Conservation (phyloP, 2,797 vertebrate species). For the Coranthus polyacanthus region DNA sequence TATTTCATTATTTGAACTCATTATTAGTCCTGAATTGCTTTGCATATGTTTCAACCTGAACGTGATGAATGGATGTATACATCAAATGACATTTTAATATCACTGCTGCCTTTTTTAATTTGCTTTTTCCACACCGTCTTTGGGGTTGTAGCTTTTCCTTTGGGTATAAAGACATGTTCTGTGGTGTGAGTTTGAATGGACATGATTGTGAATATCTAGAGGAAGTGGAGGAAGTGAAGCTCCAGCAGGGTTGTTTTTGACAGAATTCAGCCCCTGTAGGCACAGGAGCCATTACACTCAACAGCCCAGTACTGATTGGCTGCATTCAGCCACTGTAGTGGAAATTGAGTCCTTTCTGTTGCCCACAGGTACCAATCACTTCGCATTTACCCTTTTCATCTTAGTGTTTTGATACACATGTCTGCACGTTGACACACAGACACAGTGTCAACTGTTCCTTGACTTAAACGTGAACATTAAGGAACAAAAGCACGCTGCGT, state of each 20-base stretch:
- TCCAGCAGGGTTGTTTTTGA: slow-evolving; percentile 65
- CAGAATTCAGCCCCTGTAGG: slow-evolving; percentile 72
- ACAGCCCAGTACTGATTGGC: slow-evolving; percentile 82
- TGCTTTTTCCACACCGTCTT: no score
- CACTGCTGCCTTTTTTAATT: no score
- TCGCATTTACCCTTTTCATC: slow-evolving; percentile 77
- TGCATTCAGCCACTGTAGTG: slow-evolving; percentile 82
- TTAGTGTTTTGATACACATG: slow-evolving; percentile 55
- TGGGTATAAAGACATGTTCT: slow-evolving; percentile 12
- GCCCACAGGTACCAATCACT: slow-evolving; percentile 85
- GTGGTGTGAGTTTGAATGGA: slow-evolving; percentile 25
- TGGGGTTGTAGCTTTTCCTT: no score
- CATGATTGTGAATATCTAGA: slow-evolving; percentile 52
- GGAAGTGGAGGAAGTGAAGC: slow-evolving; percentile 57
- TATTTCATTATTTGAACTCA: no score
- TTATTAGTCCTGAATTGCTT: no score
- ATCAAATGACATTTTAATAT: no score
- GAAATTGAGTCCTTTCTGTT: slow-evolving; percentile 83
- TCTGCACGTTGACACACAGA: slow-evolving; percentile 38
- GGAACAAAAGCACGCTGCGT: neutral
- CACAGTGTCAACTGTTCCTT: slow-evolving; percentile 32
- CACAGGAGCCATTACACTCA: slow-evolving; percentile 79
- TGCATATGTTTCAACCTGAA: no score
- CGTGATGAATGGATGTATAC: no score
- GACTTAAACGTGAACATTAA: slow-evolving; percentile 39